A percentile compares a stretch with the other conserved stretches of the same genome.
These are phyloP conservation scores for Antechinus flavipes DNA, from an alignment of 2,113 vertebrate species.

Conservation along the genomic window DNA sequence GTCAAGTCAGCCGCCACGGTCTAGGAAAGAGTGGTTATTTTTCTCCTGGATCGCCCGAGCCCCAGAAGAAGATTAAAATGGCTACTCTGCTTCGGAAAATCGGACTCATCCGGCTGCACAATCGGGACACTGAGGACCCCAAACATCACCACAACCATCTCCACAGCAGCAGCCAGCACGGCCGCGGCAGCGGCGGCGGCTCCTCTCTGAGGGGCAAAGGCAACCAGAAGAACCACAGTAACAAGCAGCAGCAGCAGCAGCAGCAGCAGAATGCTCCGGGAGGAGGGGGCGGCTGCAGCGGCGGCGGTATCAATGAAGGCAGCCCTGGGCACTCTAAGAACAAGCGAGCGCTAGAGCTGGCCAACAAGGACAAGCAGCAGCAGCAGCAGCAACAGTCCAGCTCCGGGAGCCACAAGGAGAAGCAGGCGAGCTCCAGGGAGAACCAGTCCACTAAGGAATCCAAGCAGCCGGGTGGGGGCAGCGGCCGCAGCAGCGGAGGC, in stretches of 20 bases:
- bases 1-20: background rate
- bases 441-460: conserved; percentile 82
- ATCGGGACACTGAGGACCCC: conserved; percentile 97
- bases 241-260: conserved; percentile 91
- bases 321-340: conserved; percentile 81
- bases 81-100: conserved; percentile 98
- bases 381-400: conserved; percentile 87
- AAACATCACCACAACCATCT: conserved; percentile 91
- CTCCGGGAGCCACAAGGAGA: conserved; percentile 79
- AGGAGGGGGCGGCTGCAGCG: conserved; percentile 82
- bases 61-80: conserved; percentile 84
- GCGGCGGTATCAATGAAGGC: conserved; percentile 82
- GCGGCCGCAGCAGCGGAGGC: conserved; percentile 59
- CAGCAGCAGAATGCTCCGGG: conserved; percentile 82
- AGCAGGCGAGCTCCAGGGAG: conserved; percentile 87
- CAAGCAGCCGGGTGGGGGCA: conserved; percentile 75
- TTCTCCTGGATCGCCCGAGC: background rate
- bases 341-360: conserved; percentile 88
- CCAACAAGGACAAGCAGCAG: conserved; percentile 78
- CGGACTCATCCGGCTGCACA: conserved; percentile 97
- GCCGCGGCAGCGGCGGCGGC: conserved; percentile 84
- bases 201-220: conserved; percentile 93
- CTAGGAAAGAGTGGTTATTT: background rate
- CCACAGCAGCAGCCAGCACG: conserved; percentile 71
- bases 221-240: conserved; percentile 90